phyloP scores from a whole-genome alignment of 2,797 vertebrate species.

The Artibeus jamaicensis region DNA sequence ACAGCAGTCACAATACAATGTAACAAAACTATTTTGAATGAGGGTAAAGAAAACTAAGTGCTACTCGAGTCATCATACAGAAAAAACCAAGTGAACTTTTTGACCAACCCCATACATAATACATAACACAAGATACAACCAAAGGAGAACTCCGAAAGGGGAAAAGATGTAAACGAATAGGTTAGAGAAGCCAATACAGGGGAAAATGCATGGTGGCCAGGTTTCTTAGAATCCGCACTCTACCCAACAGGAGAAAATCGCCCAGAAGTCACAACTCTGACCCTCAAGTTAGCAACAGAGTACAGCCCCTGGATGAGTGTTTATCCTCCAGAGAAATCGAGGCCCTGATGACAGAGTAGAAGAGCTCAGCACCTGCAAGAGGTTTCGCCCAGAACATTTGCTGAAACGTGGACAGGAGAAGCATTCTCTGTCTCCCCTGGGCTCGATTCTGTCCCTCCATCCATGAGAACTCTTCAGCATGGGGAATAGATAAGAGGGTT shows the following conservation, averaged over 20 bases:
- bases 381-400: not conserved
- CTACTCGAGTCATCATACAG: not conserved
- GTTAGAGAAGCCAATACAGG: not conserved
- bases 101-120: not conserved
- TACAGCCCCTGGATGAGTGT: too few relatives aligned
- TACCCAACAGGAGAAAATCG: not conserved
- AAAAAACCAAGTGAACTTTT: not conserved
- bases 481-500: not conserved
- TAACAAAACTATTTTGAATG: too few relatives aligned
- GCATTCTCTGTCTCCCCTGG: rapidly evolving
- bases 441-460: not conserved
- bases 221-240: not conserved
- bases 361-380: not conserved
- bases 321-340: not conserved
- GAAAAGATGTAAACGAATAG: not conserved
- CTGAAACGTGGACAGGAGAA: not conserved
- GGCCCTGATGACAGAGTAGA: not conserved
- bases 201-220: not conserved
- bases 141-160: not conserved
- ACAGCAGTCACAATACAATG: too few relatives aligned
- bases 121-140: not conserved
- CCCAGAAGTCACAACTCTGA: not conserved
- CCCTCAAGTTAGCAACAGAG: not conserved
- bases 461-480: too few relatives aligned
- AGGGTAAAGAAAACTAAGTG: too few relatives aligned